Base-by-base conservation (phyloP, 1,140 invertebrate genomes). In the Drosophila navojoa region DNA sequence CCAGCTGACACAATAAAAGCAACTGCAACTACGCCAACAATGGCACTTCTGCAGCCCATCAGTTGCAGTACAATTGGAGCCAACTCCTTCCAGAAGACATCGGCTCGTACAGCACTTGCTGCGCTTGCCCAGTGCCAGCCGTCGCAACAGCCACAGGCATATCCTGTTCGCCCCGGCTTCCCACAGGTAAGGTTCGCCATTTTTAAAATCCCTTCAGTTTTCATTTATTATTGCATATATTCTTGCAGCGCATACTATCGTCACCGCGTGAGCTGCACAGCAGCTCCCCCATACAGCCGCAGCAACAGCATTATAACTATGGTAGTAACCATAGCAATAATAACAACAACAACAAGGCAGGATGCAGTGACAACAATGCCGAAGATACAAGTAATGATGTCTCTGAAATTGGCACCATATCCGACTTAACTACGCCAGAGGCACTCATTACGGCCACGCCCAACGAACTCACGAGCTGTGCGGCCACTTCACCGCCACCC, bases 91-190 rank as follows among this genome's bases (percentile, higher is more conserved):
- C 87, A 90, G 9, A 82, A 78, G 49, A 79, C 87, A 7, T 76
- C 75, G 15, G 79, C 73, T 38, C 68, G 77, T 15, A 78, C 90
- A 11, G 77, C 85, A 0, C 47, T 78, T 0, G 71, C 71, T n/a
- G 76, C 80, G 25, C 32, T 89, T 6, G 66, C 73, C 9, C 76
- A 87, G 44, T 71, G 74, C 27, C 90, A 81, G 53, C 75, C 64
- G 67, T 71, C 72, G 59, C 61, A 84, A 71, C 71, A 71, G 54
- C 53, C 75, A 42, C 89, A 91, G 45, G 71, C 66, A 16, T 95
- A 95, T 90, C 93, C 95, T 44, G 95, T 95, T 45, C 93, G 95
- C 71, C 95, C 95, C 32, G 95, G 95, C 32, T 96, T 96, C 93
- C 95, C 95, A 54, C 95, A 95, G 90, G 93, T 91, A 76, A 6